Evolutionary conservation across 1,140 invertebrate genomes (phyloP).

Genomic region (Pachyrhynchus sulphureomaculatus): DNA sequence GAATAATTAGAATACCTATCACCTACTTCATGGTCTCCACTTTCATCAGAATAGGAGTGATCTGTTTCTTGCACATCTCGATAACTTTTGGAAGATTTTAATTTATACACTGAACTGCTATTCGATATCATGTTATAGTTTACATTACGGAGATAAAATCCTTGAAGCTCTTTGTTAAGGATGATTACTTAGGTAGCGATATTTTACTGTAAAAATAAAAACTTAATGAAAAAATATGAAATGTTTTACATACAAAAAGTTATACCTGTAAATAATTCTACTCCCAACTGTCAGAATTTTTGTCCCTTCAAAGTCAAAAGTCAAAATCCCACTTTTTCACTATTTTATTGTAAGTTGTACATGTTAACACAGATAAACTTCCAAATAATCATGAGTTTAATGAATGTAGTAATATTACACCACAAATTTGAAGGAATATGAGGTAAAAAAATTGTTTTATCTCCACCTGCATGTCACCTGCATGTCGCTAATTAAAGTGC

Average conservation of each 20-base stretch:
- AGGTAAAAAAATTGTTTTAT: not conserved
- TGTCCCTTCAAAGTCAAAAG: not conserved
- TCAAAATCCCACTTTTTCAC: not conserved
- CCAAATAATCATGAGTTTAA: not conserved
- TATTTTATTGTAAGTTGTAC: not conserved
- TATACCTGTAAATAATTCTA: not conserved
- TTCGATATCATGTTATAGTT: constrained; percentile 51
- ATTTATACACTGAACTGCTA: constrained; percentile 50
- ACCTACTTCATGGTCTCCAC: constrained; percentile 42
- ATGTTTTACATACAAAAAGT: not conserved
- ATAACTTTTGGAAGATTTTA: constrained; percentile 54
- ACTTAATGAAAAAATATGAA: not conserved
- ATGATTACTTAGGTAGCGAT: not conserved
- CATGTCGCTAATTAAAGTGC: too few species aligned
- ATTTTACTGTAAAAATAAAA: not conserved
- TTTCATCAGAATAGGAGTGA: constrained; percentile 40
- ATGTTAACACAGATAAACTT: not conserved
- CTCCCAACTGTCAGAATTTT: not conserved
- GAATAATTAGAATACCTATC: constrained; percentile 35
- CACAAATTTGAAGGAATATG: not conserved
- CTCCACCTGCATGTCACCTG: not conserved
- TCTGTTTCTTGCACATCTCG: constrained; percentile 45
- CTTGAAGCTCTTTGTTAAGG: not conserved
- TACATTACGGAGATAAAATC: not conserved
- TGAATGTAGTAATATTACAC: not conserved